Conservation (phyloP, 2,888 invertebrate species). For the Hydrotaea cyrtoneurina region DNA sequence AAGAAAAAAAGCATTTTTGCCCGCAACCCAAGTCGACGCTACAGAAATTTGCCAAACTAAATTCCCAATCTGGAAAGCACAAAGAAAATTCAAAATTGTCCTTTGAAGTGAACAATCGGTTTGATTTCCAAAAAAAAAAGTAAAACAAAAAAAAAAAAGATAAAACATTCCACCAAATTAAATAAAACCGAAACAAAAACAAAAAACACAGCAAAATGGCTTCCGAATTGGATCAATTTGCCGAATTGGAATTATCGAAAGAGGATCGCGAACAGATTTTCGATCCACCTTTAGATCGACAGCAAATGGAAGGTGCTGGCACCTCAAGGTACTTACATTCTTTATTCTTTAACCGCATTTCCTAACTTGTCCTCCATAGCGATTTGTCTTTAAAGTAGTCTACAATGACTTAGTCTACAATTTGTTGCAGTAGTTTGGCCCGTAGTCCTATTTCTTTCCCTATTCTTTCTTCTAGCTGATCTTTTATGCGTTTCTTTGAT, state of each 20-base stretch:
- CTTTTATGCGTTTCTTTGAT: conserved; percentile 30
- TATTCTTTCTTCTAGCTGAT: conserved; percentile 35
- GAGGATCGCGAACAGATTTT: conserved; percentile 89
- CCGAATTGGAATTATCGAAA: conserved; percentile 86
- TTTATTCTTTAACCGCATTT: conserved; percentile 33
- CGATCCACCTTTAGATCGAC: conserved; percentile 82
- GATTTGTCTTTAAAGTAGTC: background rate
- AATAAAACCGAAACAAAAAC: conserved; percentile 48
- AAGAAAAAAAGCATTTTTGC: conserved; percentile 8
- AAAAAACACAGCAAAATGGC: conserved; percentile 76
- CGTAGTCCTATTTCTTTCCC: background rate
- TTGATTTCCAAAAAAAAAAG: conserved; percentile 39
- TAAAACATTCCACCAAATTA: conserved; percentile 9
- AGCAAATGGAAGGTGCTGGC: conserved; percentile 81
- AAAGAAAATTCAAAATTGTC: conserved; percentile 38
- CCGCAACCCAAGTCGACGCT: conserved; percentile 31
- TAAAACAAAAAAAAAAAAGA: background rate
- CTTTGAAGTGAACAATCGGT: conserved; percentile 26
- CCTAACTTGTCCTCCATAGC: conserved; percentile 11
- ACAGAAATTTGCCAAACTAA: background rate
- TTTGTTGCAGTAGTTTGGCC: background rate
- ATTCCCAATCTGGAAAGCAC: conserved; percentile 4
- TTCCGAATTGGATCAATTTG: conserved; percentile 84
- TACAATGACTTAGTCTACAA: background rate
- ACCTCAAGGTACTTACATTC: conserved; percentile 79